Evolutionary conservation across 2,797 vertebrate genomes (phyloP), one percentile per base, ranked within the genome.

Genomic region (Delichon dasypus): DNA sequence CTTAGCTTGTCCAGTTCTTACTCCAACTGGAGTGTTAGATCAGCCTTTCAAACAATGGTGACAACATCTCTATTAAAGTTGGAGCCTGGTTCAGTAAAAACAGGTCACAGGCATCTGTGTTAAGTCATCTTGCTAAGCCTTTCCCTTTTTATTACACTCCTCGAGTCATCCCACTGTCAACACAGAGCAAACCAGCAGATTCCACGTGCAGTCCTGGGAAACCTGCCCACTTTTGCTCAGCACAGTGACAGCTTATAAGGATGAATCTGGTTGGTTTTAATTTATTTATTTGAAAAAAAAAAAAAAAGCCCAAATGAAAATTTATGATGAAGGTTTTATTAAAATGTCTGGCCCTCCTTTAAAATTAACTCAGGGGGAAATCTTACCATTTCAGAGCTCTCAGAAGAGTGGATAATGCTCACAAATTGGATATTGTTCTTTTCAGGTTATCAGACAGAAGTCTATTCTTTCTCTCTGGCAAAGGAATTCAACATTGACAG

Each of bases 1-100:
- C 94, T 97, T 95, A 95, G 85, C 80, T 92, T 95, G 95, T 94
- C 87, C 75, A 57, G 87, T 80, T 96, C 85, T 94, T 83, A 65
- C 45, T 91, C 4, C 9, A 95, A 66, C 77, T 73, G 38, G 71
- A 64, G 65, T 72, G 78, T 91, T 94, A 94, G 76, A 90, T 95
- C 86, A 90, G 71, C 85, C 68, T 91, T 94, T 95, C 81, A 94
- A 94, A 89, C 87, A 93, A 75, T 82, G 74, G 86, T 81, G 92
- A 91, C 94, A 96, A 92, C 82, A 83, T 57, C 84, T 91, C 91
- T 79, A 71, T 87, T 92, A 91, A 96, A 92, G 26, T 0, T 60
- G 80, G 51, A 71, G 32, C 40, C 77, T 64, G 29, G 27, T 68
- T 86, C 85, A 88, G 64, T 68, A 55, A 81, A 84, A 87, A 77